Percentiles rank a stretch among this genome's conserved stretches.
Conservation (phyloP, 64 coral and sea anemone species). For the Porites lutea region DNA sequence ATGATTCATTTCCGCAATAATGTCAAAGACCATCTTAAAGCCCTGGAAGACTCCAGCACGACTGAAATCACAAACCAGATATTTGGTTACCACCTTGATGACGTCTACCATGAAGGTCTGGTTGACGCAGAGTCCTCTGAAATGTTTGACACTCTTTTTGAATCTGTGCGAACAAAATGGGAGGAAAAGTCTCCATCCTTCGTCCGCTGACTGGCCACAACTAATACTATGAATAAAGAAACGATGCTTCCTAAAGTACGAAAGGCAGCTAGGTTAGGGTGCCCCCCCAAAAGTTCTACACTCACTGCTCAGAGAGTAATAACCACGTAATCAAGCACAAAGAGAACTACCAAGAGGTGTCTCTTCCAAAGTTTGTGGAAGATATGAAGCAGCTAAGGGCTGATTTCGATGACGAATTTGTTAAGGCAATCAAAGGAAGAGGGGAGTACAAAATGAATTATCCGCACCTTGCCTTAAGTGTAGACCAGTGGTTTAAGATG, state of each 20-base stretch:
- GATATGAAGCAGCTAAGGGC: conserved; percentile 60
- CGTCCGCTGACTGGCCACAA: conserved; percentile 43
- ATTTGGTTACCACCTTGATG: conserved; percentile 35
- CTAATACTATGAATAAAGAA: conserved; percentile 34
- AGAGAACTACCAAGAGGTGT: conserved; percentile 61
- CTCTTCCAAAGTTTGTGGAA: conserved; percentile 1
- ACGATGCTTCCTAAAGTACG: conserved; percentile 43
- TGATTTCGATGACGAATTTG: conserved; percentile 69
- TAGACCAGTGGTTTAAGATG: conserved; percentile 71
- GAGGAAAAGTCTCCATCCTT: conserved; percentile 32
- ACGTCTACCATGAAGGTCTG: conserved; percentile 36
- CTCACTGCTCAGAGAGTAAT: conserved; percentile 57
- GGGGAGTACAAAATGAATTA: conserved; percentile 65
- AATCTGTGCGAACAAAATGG: neutral
- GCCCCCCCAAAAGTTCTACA: conserved; percentile 65
- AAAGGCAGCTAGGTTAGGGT: conserved; percentile 45
- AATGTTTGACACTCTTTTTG: neutral
- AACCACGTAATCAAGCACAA: conserved; percentile 75
- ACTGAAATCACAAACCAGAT: conserved; percentile 56
- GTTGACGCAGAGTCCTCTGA: conserved; percentile 10
- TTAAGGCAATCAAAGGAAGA: conserved; percentile 65
- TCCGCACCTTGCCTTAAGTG: conserved; percentile 45
- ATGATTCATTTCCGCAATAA: neutral
- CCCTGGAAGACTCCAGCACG: conserved; percentile 7
- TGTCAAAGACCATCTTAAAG: neutral